phyloP scores from a whole-genome alignment of 2,888 invertebrate genomes.

The Ethmia dodecea region DNA sequence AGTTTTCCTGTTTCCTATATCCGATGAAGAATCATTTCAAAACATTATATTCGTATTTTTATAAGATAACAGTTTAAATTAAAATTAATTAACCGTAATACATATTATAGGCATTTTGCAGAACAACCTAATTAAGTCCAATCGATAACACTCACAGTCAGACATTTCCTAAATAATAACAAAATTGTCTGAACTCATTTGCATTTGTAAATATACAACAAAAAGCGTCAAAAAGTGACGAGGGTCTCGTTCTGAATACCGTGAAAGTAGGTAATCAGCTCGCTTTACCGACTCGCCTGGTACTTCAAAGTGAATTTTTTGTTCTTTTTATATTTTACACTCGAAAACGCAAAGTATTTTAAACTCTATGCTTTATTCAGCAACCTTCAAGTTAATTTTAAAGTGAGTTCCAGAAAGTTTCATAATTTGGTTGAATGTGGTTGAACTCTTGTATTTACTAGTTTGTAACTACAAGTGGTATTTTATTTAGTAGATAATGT shows the following conservation, averaged over 20 bases:
- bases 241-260: slow-evolving; percentile 56
- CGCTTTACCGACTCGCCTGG: slow-evolving; percentile 54
- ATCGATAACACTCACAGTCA: too few relatives aligned
- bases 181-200: slow-evolving; percentile 29
- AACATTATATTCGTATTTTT: too few relatives aligned
- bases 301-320: slow-evolving; percentile 54
- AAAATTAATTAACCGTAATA: too few relatives aligned
- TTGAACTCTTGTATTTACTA: too few relatives aligned
- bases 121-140: too few relatives aligned
- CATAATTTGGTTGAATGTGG: slow-evolving; percentile 1
- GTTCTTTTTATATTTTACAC: slow-evolving; percentile 39
- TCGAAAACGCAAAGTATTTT: slow-evolving; percentile 21
- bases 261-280: slow-evolving; percentile 63
- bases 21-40: too few relatives aligned
- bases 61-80: too few relatives aligned
- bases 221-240: slow-evolving; percentile 52
- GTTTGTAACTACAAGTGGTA: too few relatives aligned
- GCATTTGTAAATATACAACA: slow-evolving; percentile 51
- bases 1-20: too few relatives aligned
- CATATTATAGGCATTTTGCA: too few relatives aligned
- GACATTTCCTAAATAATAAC: background rate
- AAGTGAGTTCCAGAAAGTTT: slow-evolving; percentile 5
- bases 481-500: too few relatives aligned
- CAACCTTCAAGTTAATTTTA: slow-evolving; percentile 4
- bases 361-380: slow-evolving; percentile 12